Evolutionary conservation across 2,888 invertebrate species (phyloP).

Genomic region (Cryptocheilus praepositus): DNA sequence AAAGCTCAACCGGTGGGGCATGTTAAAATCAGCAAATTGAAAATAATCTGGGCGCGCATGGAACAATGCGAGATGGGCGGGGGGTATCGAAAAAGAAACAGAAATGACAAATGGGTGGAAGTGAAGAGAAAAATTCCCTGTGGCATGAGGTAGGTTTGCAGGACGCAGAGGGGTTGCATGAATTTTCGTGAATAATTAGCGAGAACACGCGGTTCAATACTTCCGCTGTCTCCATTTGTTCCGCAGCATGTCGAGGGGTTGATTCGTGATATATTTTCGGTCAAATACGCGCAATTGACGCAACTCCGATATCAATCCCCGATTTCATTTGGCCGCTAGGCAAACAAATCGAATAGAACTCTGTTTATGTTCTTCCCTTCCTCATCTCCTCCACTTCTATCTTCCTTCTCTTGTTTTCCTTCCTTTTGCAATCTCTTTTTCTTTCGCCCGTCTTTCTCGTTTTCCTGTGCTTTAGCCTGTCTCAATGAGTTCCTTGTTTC

Average conservation of each 20-base stretch:
- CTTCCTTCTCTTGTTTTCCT: no score
- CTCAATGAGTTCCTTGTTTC: not conserved
- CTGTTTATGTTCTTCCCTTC: slow-evolving; percentile 29
- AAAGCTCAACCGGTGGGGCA: slow-evolving; percentile 3
- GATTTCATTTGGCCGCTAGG: slow-evolving; percentile 38
- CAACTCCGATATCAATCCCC: slow-evolving; percentile 37
- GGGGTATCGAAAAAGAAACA: not conserved
- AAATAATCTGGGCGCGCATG: slow-evolving; percentile 15
- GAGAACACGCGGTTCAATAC: not conserved
- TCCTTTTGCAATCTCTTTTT: not conserved
- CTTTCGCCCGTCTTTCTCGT: not conserved
- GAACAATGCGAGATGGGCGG: not conserved
- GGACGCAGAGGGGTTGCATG: slow-evolving; percentile 16
- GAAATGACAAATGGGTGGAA: no score
- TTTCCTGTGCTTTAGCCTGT: not conserved
- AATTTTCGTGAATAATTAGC: slow-evolving; percentile 40
- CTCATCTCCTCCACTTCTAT: slow-evolving; percentile 1
- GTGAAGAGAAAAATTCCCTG: no score
- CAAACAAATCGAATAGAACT: slow-evolving; percentile 16
- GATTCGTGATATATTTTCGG: slow-evolving; percentile 41
- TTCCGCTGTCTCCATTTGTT: slow-evolving; percentile 20
- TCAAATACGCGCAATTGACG: slow-evolving; percentile 46
- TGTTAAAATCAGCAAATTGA: slow-evolving; percentile 28
- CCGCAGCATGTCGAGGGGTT: slow-evolving; percentile 17
- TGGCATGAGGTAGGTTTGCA: no score